Evolutionary conservation across 2,888 invertebrate genomes (phyloP), one percentile per base, ranked within the genome.

Genomic region (Poecilobothrus nobilitatus): DNA sequence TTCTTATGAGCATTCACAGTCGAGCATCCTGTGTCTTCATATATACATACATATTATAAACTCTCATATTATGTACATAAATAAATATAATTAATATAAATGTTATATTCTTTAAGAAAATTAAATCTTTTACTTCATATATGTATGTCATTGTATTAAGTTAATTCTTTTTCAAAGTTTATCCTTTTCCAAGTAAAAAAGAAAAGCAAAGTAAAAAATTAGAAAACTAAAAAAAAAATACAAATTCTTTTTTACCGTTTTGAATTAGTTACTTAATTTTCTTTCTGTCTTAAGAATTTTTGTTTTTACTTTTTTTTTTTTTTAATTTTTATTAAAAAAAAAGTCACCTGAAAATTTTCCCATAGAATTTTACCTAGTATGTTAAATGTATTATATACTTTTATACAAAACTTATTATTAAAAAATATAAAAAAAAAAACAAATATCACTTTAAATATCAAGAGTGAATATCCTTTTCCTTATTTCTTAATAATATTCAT

Each of bases 281-380:
- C 12, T 41, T 41, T 12, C 15, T 12, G 12, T 41, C 9, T 41
- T 8, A 12, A 12, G 41, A 53, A 53, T 53, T 53, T 53, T 9
- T 53, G 7, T 9, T 6, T 53, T 53, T n/a, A 12, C 18, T n/a
- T 53, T n/a, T 53, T 53, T 53, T 15, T 15, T n/a, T 53, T 18
- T 2, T 53, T 53, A 2, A 4, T 2, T 53, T 18, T 53, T 53
- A 2, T 2, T 18, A 18, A 53, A 53, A 53, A 18, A 53, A 53
- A 53, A 53, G 53, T 53, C 53, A 53, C 53, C 53, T 53, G 53
- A 18, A 53, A 53, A 18, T 53, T 53, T 53, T 53, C 53, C n/a
- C 53, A 53, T 53, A n/a, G 53, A 53, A 18, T 12, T n/a, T 53
- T 53, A 53, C 7, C n/a, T 44, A 8, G 8, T 37, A 37, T 53